Conservation (phyloP, 2,113 vertebrate genomes). For the Tragelaphus buxtoni region DNA sequence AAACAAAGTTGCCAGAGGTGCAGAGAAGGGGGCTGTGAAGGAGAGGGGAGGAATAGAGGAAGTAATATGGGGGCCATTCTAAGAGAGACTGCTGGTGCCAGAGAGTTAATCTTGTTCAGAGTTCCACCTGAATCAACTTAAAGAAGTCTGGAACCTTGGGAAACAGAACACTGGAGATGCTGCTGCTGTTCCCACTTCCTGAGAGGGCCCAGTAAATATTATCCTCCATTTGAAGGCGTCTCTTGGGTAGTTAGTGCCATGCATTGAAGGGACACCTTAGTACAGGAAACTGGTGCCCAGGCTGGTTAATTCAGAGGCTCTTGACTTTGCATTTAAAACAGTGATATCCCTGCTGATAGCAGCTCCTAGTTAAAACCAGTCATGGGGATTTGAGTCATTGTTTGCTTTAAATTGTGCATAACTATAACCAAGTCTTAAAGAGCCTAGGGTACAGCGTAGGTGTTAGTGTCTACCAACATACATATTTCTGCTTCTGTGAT, state of each 20-base stretch:
- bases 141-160: background rate
- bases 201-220: background rate
- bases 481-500: background rate
- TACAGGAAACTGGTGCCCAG: background rate
- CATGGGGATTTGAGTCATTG: background rate
- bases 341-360: background rate
- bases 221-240: background rate
- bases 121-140: background rate
- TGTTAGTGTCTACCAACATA: background rate
- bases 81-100: background rate
- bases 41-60: background rate
- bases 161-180: background rate
- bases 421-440: background rate
- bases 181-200: background rate
- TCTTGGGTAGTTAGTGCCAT: background rate
- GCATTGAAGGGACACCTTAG: background rate
- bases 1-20: background rate
- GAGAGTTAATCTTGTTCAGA: background rate
- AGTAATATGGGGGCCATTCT: background rate
- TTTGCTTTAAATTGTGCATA: background rate
- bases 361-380: background rate
- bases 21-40: background rate
- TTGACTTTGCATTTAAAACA: background rate
- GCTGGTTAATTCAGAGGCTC: background rate
- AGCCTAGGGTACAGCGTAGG: background rate